phyloP scores from a whole-genome alignment of 2,888 invertebrate species.

The Noctua janthe region DNA sequence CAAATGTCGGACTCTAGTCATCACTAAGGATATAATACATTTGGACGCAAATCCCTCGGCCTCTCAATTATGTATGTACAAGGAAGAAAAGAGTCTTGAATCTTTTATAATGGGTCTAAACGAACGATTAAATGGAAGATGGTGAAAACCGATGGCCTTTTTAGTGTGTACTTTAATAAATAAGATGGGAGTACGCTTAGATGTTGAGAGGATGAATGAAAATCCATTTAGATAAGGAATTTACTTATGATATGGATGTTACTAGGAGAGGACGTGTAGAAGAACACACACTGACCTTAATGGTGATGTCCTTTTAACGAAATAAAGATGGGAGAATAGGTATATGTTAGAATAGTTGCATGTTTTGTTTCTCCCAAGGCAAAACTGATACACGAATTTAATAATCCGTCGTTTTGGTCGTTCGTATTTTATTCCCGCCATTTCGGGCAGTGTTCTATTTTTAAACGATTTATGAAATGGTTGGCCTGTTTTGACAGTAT shows the following conservation, averaged over 20 bases:
- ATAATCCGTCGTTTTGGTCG: background rate
- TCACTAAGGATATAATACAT: constrained; percentile 53
- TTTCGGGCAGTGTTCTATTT: constrained; percentile 31
- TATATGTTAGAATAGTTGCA: background rate
- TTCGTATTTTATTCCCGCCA: constrained; percentile 35
- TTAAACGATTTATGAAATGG: constrained; percentile 33
- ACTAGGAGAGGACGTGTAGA: background rate
- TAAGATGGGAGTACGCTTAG: constrained; percentile 2
- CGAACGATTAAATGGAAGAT: constrained; percentile 42
- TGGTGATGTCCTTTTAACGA: background rate
- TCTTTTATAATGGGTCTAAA: constrained; percentile 58
- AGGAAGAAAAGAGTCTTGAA: constrained; percentile 43
- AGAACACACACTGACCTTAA: background rate
- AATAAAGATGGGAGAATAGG: background rate
- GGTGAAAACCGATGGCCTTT: constrained; percentile 31
- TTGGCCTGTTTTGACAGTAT: constrained; percentile 27
- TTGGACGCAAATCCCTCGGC: constrained; percentile 57
- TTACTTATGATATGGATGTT: constrained; percentile 8
- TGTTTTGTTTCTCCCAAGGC: background rate
- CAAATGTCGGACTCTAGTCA: constrained; percentile 45
- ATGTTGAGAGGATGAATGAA: constrained; percentile 14
- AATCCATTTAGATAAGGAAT: constrained; percentile 6
- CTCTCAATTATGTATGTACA: constrained; percentile 61
- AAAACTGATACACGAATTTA: background rate
- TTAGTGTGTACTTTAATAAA: constrained; percentile 23